A percentile compares a stretch with the other conserved stretches of the same genome.
phyloP scores from a whole-genome alignment of 2,797 vertebrate genomes.

The Smutsia temminckii region DNA sequence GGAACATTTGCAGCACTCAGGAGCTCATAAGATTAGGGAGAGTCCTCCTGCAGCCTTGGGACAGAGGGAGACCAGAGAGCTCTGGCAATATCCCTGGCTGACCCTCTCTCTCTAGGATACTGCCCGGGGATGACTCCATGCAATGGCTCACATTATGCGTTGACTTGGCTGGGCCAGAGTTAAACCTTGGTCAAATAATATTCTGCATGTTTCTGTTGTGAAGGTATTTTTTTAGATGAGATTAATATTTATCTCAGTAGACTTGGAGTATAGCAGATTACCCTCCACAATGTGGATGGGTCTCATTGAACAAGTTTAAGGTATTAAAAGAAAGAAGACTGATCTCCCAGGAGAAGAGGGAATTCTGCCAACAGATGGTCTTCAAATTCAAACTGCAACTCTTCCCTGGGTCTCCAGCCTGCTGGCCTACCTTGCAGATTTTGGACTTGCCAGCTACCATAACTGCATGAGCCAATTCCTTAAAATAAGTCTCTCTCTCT shows the following conservation, averaged over 20 bases:
- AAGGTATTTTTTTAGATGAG: not conserved
- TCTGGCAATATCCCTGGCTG: not conserved
- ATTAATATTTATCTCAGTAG: not conserved
- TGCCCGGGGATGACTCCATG: accelerated
- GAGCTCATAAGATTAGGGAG: not conserved
- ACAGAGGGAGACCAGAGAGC: not conserved
- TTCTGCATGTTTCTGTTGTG: not conserved
- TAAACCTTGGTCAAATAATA: not conserved
- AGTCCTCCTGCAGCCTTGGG: not conserved
- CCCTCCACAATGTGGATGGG: not conserved
- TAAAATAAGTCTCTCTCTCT: not conserved
- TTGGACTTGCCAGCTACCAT: not conserved
- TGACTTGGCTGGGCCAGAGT: accelerated
- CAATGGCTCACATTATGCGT: not conserved
- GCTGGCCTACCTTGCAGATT: not conserved
- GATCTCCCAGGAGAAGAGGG: not conserved
- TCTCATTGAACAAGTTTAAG: not conserved
- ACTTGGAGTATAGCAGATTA: not conserved
- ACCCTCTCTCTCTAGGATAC: accelerated
- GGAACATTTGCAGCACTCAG: not conserved
- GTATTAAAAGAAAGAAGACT: not conserved
- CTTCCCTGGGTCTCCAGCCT: not conserved
- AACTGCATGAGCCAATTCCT: not conserved
- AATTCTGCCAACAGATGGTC: not conserved
- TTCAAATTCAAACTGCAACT: not conserved